Evolutionary conservation across 2,797 vertebrate genomes (phyloP), one percentile per base, ranked within the genome.

Genomic region (Threskiornis aethiopicus): DNA sequence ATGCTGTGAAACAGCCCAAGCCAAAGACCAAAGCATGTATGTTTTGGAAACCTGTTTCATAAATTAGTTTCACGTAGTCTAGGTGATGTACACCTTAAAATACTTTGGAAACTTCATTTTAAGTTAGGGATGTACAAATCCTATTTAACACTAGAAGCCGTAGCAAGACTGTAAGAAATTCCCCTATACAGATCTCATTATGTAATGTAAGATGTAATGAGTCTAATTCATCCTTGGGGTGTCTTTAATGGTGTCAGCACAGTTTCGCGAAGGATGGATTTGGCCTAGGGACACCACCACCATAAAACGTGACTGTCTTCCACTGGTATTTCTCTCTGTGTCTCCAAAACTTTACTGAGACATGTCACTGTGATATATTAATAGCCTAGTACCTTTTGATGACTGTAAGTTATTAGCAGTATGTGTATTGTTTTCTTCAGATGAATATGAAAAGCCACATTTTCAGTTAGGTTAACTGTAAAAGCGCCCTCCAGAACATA

Each of bases 181-280:
- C 54, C 78, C 46, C 73, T 75, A 44, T 76, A 81, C 37, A 37
- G 39, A 31, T 91, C 57, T 88, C 72, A 81, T 95, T 92, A 90
- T 89, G 66, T 94, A 93, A 95, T 86, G 52, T 61, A 94, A 89
- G 57, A 90, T 75, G 86, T 87, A 93, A 93, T 86, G 49, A 54
- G 58, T 51, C 61, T 87, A 92, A 95, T 87, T 94, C n/a, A 62
- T 96, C 93, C 92, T 93, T 88, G 54, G 82, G 79, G 69, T 91
- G 54, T 81, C 79, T 96, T 93, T 87, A 96, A 76, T 89, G 39
- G 89, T 86, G 89, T 91, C 87, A 89, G 75, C 58, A 57, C 64
- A 39, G 70, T 58, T 87, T 93, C 4, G 1, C 6, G 4, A 55
- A 71, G 82, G 52, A 82, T 78, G 39, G 67, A 94, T 97, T 96